Evolutionary conservation across 2,797 vertebrate genomes (phyloP), one percentile per base, ranked within the genome.

Genomic region (Oophaga sylvatica): DNA sequence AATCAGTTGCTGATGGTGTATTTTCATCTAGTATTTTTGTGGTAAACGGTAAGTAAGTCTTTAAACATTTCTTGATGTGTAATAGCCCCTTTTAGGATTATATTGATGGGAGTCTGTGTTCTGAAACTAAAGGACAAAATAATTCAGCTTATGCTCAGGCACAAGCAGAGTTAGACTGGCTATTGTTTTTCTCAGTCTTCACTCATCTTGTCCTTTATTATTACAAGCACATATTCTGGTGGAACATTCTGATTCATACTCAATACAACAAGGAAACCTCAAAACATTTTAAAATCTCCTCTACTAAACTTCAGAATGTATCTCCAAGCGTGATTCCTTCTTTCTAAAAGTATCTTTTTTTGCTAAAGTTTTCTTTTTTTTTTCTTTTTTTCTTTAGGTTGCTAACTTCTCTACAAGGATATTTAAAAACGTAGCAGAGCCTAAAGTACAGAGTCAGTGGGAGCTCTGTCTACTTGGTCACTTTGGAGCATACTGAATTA

Each of bases 161-260:
- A 35, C 35, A 35, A 35, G 35, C 35, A 35, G 1, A 35, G 19
- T n/a, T 45, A 63, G 12, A 26, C 5, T 17, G 22, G n/a, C 3
- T 48, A 29, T 45, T 75, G 57, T 75, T 84, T 56, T 56, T 48
- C 22, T 5, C 7, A 12, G 9, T 56, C 16, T 76, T 76, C 5
- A 13, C 13, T 20, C 29, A 12, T 29, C n/a, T 70, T 20, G 65
- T 53, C 35, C 59, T 76, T 41, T 76, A 83, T 75, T 63, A 73
- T 83, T 84, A 84, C 82, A 75, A 75, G 68, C 68, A 75, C 56
- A 41, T 73, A 35, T 60, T 60, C 81, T 73, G 41, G 56, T 59
- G 80, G 62, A 81, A 67, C 80, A 82, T 82, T 82, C 9, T 13
- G 80, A 68, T 68, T 82, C 80, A 82, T n/a, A 29, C 62, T 48